Base-by-base conservation (phyloP, 1,140 invertebrate species). In the Saccostrea echinata region DNA sequence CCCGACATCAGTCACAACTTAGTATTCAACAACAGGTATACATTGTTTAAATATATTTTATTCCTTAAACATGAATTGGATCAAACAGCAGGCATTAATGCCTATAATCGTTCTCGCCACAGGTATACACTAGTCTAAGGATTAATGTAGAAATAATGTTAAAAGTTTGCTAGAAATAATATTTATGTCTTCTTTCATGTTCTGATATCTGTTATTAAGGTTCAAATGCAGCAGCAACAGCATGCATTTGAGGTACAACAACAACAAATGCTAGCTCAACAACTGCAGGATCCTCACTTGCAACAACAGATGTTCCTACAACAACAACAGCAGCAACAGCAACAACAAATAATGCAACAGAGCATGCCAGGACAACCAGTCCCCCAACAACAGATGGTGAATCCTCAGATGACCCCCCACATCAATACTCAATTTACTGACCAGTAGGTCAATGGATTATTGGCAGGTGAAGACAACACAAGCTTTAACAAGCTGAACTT, bases 1-100 rank as follows among this genome's bases (percentile, higher is more conserved):
- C 90, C 8, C 89, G 88, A 35, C 90, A 92, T 57, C 88, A 90
- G 43, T 85, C 86, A 0, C 86, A 84, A 18, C 55, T 53, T 83
- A 83, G 68, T 76, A 27, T 76, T 16, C 68, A 76, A 76, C 68
- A 33, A 76, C 24, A 76, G 8, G 27, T 16, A 33, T 12, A 13
- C 55, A 61, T 6, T 43, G 4, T 43, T 43, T 43, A 43, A 43
- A 43, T 0, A 43, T 43, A 43, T 43, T 43, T 43, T 43, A 43
- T 43, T 43, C 6, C 2, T 43, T 43, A 43, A 43, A 43, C 35
- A 43, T 43, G 4, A 43, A 43, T 43, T n/a, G n/a, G n/a, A n/a
- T n/a, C n/a, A n/a, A n/a, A n/a, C n/a, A n/a, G n/a, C n/a, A n/a
- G n/a, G n/a, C n/a, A n/a, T n/a, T n/a, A n/a, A n/a, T n/a, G n/a